A percentile compares a stretch with the other conserved stretches of the same genome.
Evolutionary conservation across 2,113 vertebrate genomes (phyloP).

Genomic region (Sinocyclocheilus rhinocerous): DNA sequence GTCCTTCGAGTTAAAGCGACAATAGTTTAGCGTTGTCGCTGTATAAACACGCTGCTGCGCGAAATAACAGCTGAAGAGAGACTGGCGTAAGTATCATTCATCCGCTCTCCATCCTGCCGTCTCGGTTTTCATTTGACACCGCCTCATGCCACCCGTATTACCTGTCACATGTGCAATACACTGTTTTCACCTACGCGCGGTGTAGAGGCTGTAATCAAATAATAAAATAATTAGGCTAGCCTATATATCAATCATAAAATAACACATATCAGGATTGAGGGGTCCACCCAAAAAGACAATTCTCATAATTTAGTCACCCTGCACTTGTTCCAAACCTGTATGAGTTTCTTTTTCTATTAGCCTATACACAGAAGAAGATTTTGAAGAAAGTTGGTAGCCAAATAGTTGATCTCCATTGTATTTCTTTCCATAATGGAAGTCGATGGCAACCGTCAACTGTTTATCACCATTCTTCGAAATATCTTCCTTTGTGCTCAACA

Average conservation of each 20-base stretch:
- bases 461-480: not conserved
- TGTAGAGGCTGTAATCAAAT: not conserved
- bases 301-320: not conserved
- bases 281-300: not conserved
- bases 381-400: not conserved
- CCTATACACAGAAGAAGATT: not conserved
- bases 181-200: not conserved
- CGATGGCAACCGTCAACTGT: too few relatives aligned
- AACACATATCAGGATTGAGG: not conserved
- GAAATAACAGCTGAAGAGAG: not conserved
- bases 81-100: not conserved
- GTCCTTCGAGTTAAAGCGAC: not conserved
- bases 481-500: too few relatives aligned
- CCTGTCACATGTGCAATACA: not conserved
- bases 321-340: not conserved
- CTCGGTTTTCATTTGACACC: constrained; percentile 15
- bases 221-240: not conserved
- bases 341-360: not conserved
- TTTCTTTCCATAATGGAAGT: too few relatives aligned
- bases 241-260: not conserved
- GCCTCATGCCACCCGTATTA: not conserved
- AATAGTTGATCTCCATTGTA: not conserved
- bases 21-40: not conserved
- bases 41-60: not conserved
- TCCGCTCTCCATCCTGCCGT: not conserved